A percentile compares a stretch with the other conserved stretches of the same genome.
Conservation (phyloP, 64 coral and sea anemone species). For the Stylophora pistillata region DNA sequence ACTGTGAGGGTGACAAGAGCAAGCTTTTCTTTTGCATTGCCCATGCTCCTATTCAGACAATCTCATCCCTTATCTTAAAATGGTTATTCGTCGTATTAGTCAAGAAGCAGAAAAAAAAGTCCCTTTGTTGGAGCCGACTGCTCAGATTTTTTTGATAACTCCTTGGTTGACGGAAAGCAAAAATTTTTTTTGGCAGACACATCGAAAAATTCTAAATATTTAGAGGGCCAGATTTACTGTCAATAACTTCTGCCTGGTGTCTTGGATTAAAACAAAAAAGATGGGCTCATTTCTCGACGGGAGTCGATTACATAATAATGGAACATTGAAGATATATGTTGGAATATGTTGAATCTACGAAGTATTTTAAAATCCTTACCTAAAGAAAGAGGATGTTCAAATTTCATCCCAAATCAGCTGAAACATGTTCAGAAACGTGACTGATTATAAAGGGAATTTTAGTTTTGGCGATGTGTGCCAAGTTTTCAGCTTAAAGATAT, state of each 20-base stretch:
- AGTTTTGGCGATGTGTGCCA: neutral
- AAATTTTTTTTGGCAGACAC: neutral
- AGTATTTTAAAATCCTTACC: neutral
- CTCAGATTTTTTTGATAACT: neutral
- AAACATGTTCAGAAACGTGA: neutral
- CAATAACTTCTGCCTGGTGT: neutral
- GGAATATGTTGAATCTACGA: neutral
- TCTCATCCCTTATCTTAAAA: no score
- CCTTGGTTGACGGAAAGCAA: neutral
- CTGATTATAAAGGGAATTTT: neutral
- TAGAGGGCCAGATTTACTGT: neutral
- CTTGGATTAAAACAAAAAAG: neutral
- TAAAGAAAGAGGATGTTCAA: neutral
- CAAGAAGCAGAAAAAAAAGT: no score
- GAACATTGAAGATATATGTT: neutral
- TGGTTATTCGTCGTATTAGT: no score
- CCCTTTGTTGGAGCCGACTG: neutral
- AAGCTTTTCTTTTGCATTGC: no score
- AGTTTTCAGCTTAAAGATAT: neutral
- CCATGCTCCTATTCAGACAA: no score
- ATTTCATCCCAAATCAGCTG: neutral
- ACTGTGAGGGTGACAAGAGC: no score
- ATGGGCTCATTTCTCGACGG: neutral
- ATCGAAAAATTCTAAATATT: neutral
- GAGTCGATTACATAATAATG: neutral